These are phyloP conservation scores for Flabesymbios commensalis DNA, from an alignment of 2,888 invertebrate species.

Conservation along the genomic window DNA sequence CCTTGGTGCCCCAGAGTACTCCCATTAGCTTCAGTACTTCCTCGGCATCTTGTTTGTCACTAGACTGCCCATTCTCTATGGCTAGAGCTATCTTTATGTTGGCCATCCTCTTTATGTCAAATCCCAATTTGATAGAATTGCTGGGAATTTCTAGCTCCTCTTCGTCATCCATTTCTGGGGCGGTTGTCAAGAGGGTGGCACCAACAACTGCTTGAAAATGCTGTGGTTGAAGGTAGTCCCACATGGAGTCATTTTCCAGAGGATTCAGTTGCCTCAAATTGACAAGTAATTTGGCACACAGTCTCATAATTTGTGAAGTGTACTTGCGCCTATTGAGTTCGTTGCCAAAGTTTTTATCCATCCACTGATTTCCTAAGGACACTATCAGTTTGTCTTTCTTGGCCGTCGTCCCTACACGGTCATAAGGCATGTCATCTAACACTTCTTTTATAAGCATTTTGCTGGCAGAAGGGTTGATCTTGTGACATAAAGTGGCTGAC, in stretches of 20 bases:
- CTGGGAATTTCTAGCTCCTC: too few relatives aligned
- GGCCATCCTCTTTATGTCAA: neutral
- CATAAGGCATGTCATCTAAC: neutral
- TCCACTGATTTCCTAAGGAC: conserved; percentile 1
- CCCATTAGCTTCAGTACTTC: neutral
- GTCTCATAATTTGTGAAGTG: conserved; percentile 5
- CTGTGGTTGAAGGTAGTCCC: neutral
- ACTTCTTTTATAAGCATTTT: neutral
- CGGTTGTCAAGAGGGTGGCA: neutral
- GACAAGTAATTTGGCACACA: neutral
- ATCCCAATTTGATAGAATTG: neutral
- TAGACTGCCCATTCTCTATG: neutral
- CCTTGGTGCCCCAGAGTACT: neutral
- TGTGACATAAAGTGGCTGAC: neutral
- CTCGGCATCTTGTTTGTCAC: neutral
- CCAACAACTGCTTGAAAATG: neutral
- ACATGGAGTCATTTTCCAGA: neutral
- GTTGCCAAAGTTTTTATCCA: conserved; percentile 3
- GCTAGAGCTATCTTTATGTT: neutral
- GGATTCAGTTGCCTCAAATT: neutral
- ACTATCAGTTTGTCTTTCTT: neutral
- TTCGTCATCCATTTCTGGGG: too few relatives aligned
- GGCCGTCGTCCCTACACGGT: neutral
- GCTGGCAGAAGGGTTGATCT: neutral
- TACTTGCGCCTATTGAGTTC: neutral